phyloP scores from a whole-genome alignment of 2,888 invertebrate species.

The Drosophila nr. perissopoda region DNA sequence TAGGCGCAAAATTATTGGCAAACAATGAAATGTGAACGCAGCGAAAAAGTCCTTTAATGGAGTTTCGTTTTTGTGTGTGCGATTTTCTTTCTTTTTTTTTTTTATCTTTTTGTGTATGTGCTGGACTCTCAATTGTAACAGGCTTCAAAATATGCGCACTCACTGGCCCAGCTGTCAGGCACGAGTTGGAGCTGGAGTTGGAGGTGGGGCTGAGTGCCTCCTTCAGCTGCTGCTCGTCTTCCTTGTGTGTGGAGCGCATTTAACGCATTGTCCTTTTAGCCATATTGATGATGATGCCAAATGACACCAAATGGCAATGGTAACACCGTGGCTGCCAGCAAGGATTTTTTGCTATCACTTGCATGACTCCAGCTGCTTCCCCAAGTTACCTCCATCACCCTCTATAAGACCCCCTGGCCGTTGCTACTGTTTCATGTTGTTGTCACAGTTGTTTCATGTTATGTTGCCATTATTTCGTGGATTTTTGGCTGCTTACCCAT shows the following conservation, averaged over 20 bases:
- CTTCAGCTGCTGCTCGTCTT: background rate
- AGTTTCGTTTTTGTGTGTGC: slow-evolving; percentile 4
- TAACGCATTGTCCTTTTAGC: slow-evolving; percentile 82
- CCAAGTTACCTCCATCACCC: background rate
- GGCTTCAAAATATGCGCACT: slow-evolving; percentile 74
- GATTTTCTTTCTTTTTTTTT: slow-evolving; percentile 1
- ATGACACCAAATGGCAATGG: slow-evolving; percentile 78
- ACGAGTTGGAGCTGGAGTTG: background rate
- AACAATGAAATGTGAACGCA: slow-evolving; percentile 41
- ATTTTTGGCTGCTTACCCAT: slow-evolving; percentile 82
- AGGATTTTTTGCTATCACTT: slow-evolving; percentile 75
- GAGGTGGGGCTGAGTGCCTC: slow-evolving; percentile 23
- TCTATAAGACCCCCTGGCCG: background rate
- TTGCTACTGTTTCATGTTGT: slow-evolving; percentile 42
- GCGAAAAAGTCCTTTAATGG: slow-evolving; percentile 59
- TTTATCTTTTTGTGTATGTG: slow-evolving; percentile 12
- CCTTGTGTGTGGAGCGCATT: slow-evolving; percentile 59
- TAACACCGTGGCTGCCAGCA: slow-evolving; percentile 77
- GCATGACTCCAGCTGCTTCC: slow-evolving; percentile 51
- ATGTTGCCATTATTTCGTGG: slow-evolving; percentile 80
- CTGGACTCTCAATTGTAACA: slow-evolving; percentile 52
- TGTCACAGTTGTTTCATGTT: slow-evolving; percentile 82
- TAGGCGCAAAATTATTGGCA: slow-evolving; percentile 47
- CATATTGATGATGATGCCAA: slow-evolving; percentile 81
- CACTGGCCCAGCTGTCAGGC: slow-evolving; percentile 72